Conservation (phyloP, 2,113 vertebrate species). For the Lepidothrix coronata region DNA sequence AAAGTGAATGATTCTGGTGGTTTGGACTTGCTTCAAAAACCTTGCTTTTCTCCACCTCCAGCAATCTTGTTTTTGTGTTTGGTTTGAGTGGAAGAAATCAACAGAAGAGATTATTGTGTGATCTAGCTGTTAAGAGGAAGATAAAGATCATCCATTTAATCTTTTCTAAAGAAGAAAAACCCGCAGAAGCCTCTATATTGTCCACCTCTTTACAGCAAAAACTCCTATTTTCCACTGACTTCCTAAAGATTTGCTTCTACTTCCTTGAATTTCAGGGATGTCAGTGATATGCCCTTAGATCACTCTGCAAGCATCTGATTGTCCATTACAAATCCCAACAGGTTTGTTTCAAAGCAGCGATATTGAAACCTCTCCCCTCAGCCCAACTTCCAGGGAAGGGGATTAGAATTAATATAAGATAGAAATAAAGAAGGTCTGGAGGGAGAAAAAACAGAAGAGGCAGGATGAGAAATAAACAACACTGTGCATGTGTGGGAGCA, state of each 20-base stretch:
- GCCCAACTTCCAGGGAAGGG: not conserved
- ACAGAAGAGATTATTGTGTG: not conserved
- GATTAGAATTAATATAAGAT: not conserved
- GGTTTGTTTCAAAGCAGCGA: not conserved
- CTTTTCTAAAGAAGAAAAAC: not conserved
- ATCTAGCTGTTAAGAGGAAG: not conserved
- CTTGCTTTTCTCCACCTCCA: not conserved
- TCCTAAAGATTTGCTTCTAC: not conserved
- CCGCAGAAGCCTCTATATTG: not conserved
- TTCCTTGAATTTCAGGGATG: not conserved
- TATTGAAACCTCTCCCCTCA: not conserved
- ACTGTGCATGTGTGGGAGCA: not conserved
- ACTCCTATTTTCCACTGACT: not conserved
- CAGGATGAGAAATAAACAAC: not conserved
- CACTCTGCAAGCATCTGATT: not conserved
- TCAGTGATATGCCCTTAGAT: not conserved
- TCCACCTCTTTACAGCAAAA: not conserved
- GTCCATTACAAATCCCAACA: conserved; percentile 2
- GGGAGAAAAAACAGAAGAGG: not conserved
- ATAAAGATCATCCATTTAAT: conserved; percentile 8
- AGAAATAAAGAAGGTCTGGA: not conserved
- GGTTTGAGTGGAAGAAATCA: conserved; percentile 22
- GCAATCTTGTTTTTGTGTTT: not conserved
- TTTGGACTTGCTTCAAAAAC: conserved; percentile 40
- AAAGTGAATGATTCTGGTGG: conserved; percentile 50